Conservation (phyloP, 30 jellyfish, hydroid and myxozoan species). For the Chrysaora quinquecirrha region DNA sequence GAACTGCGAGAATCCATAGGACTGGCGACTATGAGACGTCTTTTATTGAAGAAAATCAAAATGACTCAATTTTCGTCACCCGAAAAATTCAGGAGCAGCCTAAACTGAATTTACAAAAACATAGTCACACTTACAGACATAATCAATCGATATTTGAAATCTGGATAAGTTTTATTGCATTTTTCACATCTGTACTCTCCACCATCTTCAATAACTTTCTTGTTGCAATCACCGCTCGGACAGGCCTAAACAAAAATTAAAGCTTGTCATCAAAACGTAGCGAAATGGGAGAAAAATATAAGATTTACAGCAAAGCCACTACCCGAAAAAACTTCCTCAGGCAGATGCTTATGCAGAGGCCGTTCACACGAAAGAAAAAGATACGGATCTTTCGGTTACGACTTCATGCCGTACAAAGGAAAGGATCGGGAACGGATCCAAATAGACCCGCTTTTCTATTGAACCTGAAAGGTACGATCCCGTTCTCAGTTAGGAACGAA, state of each 20-base stretch:
- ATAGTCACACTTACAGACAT: slow-evolving; percentile 63
- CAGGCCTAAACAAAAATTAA: slow-evolving; percentile 85
- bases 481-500: too few species aligned
- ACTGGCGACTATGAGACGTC: not conserved
- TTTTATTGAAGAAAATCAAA: not conserved
- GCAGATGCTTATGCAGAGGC: too few species aligned
- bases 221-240: slow-evolving; percentile 98
- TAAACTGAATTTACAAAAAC: not conserved
- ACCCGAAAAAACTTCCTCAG: too few species aligned
- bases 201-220: slow-evolving; percentile 94
- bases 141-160: slow-evolving; percentile 87
- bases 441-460: too few species aligned
- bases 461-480: too few species aligned
- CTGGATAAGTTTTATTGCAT: slow-evolving; percentile 90
- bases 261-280: too few species aligned
- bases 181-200: slow-evolving; percentile 97
- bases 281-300: not conserved
- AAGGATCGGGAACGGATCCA: too few species aligned
- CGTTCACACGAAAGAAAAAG: too few species aligned
- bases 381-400: too few species aligned
- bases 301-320: too few species aligned
- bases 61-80: not conserved
- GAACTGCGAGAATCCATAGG: not conserved
- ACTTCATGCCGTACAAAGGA: too few species aligned
- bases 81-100: not conserved